Conservation (phyloP, 1,140 invertebrate species). For the Drosophila tropicalis region DNA sequence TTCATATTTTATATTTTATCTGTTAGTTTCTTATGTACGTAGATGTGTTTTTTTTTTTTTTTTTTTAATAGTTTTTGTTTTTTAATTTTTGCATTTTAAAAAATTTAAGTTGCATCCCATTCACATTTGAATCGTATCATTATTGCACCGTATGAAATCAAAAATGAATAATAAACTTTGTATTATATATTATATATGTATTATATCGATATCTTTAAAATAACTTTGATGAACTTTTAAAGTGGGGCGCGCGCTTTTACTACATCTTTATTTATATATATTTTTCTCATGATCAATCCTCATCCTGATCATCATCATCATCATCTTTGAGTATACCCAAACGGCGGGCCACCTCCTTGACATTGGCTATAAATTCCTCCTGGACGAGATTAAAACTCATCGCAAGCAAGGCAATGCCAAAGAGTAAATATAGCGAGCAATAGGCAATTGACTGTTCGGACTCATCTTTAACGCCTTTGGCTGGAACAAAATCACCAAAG, state of each 20-base stretch:
- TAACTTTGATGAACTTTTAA: neutral
- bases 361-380: constrained; percentile 94
- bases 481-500: constrained; percentile 97
- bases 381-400: constrained; percentile 99
- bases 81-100: neutral
- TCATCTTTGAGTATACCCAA: constrained; percentile 94
- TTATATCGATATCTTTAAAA: neutral
- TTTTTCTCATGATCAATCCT: constrained; percentile 25
- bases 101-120: neutral
- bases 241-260: no score
- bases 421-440: constrained; percentile 95
- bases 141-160: neutral
- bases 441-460: constrained; percentile 93
- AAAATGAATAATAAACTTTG: constrained; percentile 3
- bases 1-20: constrained; percentile 12
- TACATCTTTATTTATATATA: no score
- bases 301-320: constrained; percentile 81
- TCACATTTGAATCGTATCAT: neutral
- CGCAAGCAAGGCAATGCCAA: constrained; percentile 97
- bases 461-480: constrained; percentile 88
- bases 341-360: constrained; percentile 91
- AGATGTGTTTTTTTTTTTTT: neutral
- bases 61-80: neutral
- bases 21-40: neutral
- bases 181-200: constrained; percentile 1